Evolutionary conservation across 2,888 invertebrate species (phyloP).

Genomic region (Polymixis lichenea): DNA sequence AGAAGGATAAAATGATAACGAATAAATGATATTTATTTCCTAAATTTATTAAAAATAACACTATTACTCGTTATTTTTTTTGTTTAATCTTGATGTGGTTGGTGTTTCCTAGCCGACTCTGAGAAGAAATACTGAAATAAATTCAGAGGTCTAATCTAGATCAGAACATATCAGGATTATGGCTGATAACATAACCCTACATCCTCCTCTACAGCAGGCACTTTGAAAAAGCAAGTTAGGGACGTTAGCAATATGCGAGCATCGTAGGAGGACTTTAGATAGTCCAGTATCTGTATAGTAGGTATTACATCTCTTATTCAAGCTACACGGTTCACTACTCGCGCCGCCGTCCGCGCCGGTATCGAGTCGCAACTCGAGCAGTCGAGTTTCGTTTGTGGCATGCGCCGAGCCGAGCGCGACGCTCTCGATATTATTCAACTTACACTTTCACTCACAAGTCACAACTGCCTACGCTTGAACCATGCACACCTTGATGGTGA

Average conservation of each 20-base stretch:
- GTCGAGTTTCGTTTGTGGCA: conserved; percentile 5
- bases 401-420: conserved; percentile 60
- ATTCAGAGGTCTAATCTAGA: neutral
- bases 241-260: neutral
- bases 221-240: neutral
- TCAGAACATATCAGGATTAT: neutral
- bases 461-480: conserved; percentile 10
- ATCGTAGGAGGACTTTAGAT: neutral
- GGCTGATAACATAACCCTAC: neutral
- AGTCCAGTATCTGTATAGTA: neutral
- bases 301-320: neutral
- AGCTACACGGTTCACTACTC: conserved; percentile 28
- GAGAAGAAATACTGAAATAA: neutral
- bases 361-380: neutral
- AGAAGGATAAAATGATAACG: neutral
- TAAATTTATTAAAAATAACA: neutral
- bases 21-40: neutral
- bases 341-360: neutral
- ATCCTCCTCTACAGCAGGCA: neutral
- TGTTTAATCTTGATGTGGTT: neutral
- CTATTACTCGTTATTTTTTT: neutral
- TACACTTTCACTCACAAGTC: conserved; percentile 71
- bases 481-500: neutral
- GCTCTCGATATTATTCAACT: conserved; percentile 74
- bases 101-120: neutral